A percentile compares a stretch with the other conserved stretches of the same genome.
phyloP scores from a whole-genome alignment of 2,888 invertebrate genomes.

The Acleris holmiana region DNA sequence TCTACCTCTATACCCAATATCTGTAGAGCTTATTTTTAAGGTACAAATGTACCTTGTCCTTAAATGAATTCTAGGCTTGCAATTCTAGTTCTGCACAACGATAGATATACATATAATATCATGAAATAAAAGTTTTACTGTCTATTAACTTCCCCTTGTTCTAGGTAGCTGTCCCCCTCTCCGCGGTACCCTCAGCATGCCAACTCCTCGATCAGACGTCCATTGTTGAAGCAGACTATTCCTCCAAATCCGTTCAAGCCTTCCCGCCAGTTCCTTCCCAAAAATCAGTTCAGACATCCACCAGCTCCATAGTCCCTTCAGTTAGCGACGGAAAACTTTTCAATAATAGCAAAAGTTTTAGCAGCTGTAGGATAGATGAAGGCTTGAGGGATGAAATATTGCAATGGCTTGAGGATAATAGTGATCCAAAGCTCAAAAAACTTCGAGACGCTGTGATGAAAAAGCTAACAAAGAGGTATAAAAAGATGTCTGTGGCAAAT shows the following conservation, averaged over 20 bases:
- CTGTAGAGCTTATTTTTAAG: no score
- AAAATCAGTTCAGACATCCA: constrained; percentile 52
- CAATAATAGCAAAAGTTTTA: constrained; percentile 57
- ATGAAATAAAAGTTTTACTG: no score
- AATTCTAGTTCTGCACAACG: no score
- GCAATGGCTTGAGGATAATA: constrained; percentile 47
- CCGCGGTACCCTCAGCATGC: constrained; percentile 46
- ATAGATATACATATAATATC: no score
- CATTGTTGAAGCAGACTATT: neutral
- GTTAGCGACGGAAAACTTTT: constrained; percentile 29
- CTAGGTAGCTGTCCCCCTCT: constrained; percentile 61
- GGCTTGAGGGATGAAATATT: constrained; percentile 47
- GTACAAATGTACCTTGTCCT: no score
- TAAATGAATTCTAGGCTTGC: no score
- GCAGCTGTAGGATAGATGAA: constrained; percentile 46
- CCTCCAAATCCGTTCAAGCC: constrained; percentile 47
- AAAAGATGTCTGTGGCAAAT: neutral
- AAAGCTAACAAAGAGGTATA: constrained; percentile 37
- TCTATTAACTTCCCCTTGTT: constrained; percentile 44
- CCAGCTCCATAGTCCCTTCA: constrained; percentile 47
- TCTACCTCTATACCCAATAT: no score
- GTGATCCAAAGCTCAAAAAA: constrained; percentile 41
- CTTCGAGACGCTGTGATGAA: constrained; percentile 33
- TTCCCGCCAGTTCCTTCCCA: constrained; percentile 36
- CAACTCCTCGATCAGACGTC: constrained; percentile 21